Evolutionary conservation across 2,888 invertebrate genomes (phyloP), one percentile per base, ranked within the genome.

Genomic region (Cephonodes hylas): DNA sequence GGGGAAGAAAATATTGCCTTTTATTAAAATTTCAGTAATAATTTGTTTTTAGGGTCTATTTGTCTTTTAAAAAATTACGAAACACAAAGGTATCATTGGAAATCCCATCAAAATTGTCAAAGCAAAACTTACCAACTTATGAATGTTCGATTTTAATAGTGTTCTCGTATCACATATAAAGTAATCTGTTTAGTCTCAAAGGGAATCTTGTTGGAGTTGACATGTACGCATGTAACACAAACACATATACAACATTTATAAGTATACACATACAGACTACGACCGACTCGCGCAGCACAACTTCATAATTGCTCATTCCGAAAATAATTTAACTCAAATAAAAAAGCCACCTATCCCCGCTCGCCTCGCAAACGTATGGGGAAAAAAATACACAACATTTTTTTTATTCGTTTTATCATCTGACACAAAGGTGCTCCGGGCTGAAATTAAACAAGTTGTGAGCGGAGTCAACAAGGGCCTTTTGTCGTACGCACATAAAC

Each of bases 401-500:
- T 81, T 81, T 80, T 79, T 77, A 34, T 60, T 53, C 42, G 79
- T 81, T 82, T 81, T 77, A 80, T 79, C 77, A 80, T 70, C 73
- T 63, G 69, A 69, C 79, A 81, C 81, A 86, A 83, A 85, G 85
- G 85, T 83, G 77, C 76, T 74, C 75, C 70, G 75, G 71, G 79
- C 68, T 77, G 68, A 81, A 84, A 84, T 84, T 84, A 85, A 84
- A 85, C 80, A 82, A 80, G 78, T 78, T 77, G 70, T 62, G 69
- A 63, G 68, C 64, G 61, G 71, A 63, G 70, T 72, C 64, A 70
- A 67, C 71, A 62, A 65, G 64, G 64, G 46, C 58, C 45, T 63
- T 63, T 62, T 67, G 68, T 64, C 69, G 68, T 66, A 60, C 64
- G 44, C 78, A 74, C 73, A 62, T 68, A 69, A 74, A 76, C 79